Percentiles rank a stretch among this genome's conserved stretches.
phyloP scores from a whole-genome alignment of 2,888 invertebrate species.

The Ornithoptera alexandrae region DNA sequence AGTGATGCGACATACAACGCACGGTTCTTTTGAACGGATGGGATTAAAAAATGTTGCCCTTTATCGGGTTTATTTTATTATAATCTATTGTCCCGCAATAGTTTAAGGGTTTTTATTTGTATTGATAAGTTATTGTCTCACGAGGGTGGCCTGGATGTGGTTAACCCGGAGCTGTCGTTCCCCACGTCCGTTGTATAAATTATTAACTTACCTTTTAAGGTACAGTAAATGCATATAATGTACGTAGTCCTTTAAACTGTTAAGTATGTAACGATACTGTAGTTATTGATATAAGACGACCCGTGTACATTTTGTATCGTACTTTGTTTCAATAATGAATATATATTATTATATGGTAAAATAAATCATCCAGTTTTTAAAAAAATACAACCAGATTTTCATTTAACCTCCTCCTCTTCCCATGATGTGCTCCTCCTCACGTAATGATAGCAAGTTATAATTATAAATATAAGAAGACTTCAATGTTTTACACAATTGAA shows the following conservation, averaged over 20 bases:
- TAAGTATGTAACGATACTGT: constrained; percentile 80
- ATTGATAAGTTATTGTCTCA: constrained; percentile 43
- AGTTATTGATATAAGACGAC: constrained; percentile 77
- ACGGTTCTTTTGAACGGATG: constrained; percentile 49
- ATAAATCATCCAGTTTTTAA: constrained; percentile 84
- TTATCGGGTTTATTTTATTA: constrained; percentile 58
- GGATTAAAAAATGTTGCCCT: constrained; percentile 48
- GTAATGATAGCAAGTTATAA: no score
- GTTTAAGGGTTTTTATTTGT: constrained; percentile 54
- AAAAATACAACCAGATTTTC: constrained; percentile 69
- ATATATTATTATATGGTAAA: constrained; percentile 86
- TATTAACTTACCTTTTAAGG: constrained; percentile 71
- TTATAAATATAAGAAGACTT: no score
- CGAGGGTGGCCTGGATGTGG: constrained; percentile 43
- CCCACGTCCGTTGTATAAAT: constrained; percentile 75
- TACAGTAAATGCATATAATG: constrained; percentile 77
- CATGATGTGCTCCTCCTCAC: no score
- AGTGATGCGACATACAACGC: constrained; percentile 40
- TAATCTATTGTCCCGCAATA: constrained; percentile 64
- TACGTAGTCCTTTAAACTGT: constrained; percentile 77
- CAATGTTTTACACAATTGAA: no score
- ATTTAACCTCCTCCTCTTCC: constrained; percentile 39
- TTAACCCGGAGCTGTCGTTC: constrained; percentile 45
- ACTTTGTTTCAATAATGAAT: constrained; percentile 85
- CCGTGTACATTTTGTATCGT: constrained; percentile 88